A percentile compares a stretch with the other conserved stretches of the same genome.
phyloP scores from a whole-genome alignment of 2,888 invertebrate genomes.

The Drosophila putrida region DNA sequence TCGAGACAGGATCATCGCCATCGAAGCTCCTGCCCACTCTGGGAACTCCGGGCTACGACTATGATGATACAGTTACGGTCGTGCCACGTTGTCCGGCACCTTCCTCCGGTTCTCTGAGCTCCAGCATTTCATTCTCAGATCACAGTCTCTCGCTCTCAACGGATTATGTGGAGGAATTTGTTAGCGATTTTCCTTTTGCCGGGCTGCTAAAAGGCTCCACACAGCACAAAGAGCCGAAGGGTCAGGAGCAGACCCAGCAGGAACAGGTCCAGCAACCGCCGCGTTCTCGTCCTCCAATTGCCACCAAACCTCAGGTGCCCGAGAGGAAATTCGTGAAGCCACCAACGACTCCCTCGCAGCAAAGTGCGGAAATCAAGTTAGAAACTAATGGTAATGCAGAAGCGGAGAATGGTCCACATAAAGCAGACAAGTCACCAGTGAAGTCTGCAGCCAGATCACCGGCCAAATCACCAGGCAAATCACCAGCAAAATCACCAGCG shows the following conservation, averaged over 20 bases:
- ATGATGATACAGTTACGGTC: slow-evolving; percentile 79
- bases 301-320: slow-evolving; percentile 74
- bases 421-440: slow-evolving; percentile 30
- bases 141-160: slow-evolving; percentile 89
- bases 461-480: slow-evolving; percentile 46
- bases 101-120: slow-evolving; percentile 90
- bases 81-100: slow-evolving; percentile 72
- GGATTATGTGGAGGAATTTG: slow-evolving; percentile 93
- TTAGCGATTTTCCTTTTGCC: slow-evolving; percentile 93
- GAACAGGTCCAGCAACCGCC: slow-evolving; percentile 35
- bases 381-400: slow-evolving; percentile 58
- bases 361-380: slow-evolving; percentile 43
- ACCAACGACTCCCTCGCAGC: slow-evolving; percentile 60
- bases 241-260: slow-evolving; percentile 30
- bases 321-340: slow-evolving; percentile 75
- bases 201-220: slow-evolving; percentile 94
- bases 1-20: slow-evolving; percentile 80
- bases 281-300: slow-evolving; percentile 74
- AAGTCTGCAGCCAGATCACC: slow-evolving; percentile 54
- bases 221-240: slow-evolving; percentile 47
- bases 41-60: slow-evolving; percentile 74
- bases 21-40: slow-evolving; percentile 69
- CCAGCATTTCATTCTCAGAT: slow-evolving; percentile 90
- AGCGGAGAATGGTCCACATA: slow-evolving; percentile 6
- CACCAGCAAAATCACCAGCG: slow-evolving; percentile 59